Evolutionary conservation across 2,113 vertebrate genomes (phyloP).

Genomic region (Cololabis saira): DNA sequence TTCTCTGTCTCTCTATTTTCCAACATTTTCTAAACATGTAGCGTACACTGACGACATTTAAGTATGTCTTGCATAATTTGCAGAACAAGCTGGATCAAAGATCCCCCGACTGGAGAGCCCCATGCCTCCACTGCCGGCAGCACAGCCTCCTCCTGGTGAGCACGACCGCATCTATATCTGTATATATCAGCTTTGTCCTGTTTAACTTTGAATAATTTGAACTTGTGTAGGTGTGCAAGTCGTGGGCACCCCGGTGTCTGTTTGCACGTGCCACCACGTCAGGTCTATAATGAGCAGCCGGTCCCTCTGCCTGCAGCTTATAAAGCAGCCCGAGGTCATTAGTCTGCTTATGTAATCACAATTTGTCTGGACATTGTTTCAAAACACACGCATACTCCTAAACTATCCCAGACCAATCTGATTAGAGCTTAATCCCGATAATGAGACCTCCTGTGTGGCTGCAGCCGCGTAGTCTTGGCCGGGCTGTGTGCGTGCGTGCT

Average conservation of each 20-base stretch:
- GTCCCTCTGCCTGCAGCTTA: constrained; percentile 24
- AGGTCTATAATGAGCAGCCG: constrained; percentile 26
- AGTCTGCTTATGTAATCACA: constrained; percentile 55
- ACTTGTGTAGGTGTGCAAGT: neutral
- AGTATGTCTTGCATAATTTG: constrained; percentile 46
- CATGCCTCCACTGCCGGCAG: constrained; percentile 90
- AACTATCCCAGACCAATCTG: constrained; percentile 58
- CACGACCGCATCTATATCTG: constrained; percentile 5
- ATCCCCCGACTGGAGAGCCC: constrained; percentile 92
- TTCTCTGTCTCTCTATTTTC: neutral
- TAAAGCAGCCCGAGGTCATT: constrained; percentile 35
- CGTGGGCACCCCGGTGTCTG: constrained; percentile 1
- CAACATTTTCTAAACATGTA: neutral
- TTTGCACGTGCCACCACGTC: constrained; percentile 10
- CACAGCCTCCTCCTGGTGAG: constrained; percentile 91
- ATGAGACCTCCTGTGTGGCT: constrained; percentile 53
- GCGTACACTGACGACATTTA: neutral
- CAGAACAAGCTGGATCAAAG: constrained; percentile 93
- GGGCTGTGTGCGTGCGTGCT: constrained; percentile 19
- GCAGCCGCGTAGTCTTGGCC: constrained; percentile 16
- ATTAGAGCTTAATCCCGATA: constrained; percentile 59
- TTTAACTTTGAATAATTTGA: constrained; percentile 1
- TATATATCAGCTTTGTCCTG: neutral
- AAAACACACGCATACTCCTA: constrained; percentile 28
- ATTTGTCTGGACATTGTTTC: constrained; percentile 47